A percentile compares a stretch with the other conserved stretches of the same genome.
Conservation (phyloP, 2,888 invertebrate species). For the Junonia oenone region DNA sequence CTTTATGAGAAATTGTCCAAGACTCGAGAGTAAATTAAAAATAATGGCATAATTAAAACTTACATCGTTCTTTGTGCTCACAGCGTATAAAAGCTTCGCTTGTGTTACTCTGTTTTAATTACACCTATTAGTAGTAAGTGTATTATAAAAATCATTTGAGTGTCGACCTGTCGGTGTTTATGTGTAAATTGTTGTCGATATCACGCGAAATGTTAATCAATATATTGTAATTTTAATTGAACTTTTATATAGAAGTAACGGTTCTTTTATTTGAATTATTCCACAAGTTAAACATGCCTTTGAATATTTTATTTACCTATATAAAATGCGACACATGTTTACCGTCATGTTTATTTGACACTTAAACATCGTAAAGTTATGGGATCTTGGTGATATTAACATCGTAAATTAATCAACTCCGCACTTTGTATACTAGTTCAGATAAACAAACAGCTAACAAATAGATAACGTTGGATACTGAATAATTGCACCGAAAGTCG, state of each 20-base stretch:
- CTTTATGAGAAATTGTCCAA: conserved; percentile 64
- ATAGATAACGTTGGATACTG: background rate
- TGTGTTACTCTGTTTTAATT: conserved; percentile 42
- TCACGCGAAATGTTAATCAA: background rate
- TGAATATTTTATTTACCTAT: background rate
- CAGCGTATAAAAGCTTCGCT: conserved; percentile 34
- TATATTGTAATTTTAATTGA: background rate
- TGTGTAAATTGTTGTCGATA: background rate
- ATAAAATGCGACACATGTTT: background rate
- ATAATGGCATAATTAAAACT: conserved; percentile 72
- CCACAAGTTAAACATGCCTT: background rate
- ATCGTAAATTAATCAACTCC: background rate
- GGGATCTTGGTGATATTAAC: background rate
- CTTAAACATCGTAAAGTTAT: background rate
- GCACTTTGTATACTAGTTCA: background rate
- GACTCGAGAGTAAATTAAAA: conserved; percentile 64
- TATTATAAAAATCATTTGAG: background rate
- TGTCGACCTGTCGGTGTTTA: conserved; percentile 3
- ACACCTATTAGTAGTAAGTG: conserved; percentile 26
- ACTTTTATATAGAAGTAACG: background rate
- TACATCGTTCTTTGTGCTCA: conserved; percentile 52
- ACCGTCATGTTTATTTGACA: background rate
- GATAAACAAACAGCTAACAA: background rate
- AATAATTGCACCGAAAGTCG: background rate
- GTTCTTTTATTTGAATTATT: background rate